Evolutionary conservation across 1,140 invertebrate genomes (phyloP).

Genomic region (Drosophila watanabei): DNA sequence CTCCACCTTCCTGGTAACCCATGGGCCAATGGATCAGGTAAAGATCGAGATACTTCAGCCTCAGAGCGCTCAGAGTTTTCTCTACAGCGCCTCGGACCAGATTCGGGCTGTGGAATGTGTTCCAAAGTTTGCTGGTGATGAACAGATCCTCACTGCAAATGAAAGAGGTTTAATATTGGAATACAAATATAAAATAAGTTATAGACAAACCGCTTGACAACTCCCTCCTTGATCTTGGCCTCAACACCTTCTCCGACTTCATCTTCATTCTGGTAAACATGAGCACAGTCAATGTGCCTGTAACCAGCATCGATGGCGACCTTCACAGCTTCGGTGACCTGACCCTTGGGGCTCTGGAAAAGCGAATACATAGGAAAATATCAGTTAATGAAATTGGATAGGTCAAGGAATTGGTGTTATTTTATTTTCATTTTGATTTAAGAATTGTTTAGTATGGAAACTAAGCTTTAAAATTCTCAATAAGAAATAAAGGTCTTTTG

Average conservation of each 20-base stretch:
- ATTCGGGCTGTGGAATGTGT: constrained; percentile 88
- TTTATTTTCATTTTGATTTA: neutral
- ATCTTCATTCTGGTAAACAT: constrained; percentile 91
- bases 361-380: neutral
- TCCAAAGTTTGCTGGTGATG: constrained; percentile 91
- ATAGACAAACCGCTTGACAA: constrained; percentile 87
- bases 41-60: constrained; percentile 90
- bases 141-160: constrained; percentile 89
- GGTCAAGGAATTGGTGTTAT: neutral
- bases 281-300: constrained; percentile 94
- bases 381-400: constrained; percentile 14
- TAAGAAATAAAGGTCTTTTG: constrained; percentile 15
- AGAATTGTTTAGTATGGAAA: neutral
- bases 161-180: neutral
- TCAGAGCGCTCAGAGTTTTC: constrained; percentile 88
- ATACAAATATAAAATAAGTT: too few relatives aligned
- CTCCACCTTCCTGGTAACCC: constrained; percentile 87
- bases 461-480: neutral
- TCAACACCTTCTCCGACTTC: constrained; percentile 91
- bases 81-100: constrained; percentile 87
- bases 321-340: constrained; percentile 91
- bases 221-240: constrained; percentile 89
- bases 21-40: constrained; percentile 94
- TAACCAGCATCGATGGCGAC: constrained; percentile 92
- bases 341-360: constrained; percentile 89